A percentile compares a stretch with the other conserved stretches of the same genome.
Conservation (phyloP, 2,113 vertebrate genomes). For the Agelaius tricolor region DNA sequence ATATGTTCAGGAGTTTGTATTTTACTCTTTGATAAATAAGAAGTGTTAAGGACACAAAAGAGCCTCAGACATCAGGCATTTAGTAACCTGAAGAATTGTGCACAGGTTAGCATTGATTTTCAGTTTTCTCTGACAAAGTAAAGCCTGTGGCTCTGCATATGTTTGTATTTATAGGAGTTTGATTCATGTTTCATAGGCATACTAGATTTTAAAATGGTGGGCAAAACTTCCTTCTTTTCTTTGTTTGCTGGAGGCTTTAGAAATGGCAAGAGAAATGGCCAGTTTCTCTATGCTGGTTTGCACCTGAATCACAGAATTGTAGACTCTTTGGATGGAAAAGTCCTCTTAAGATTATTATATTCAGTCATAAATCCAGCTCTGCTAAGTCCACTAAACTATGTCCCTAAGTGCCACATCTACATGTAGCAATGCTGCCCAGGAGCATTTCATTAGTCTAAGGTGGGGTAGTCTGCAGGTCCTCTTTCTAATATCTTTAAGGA, state of each 20-base stretch:
- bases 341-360: background rate
- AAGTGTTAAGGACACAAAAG: background rate
- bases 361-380: background rate
- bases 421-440: too few species aligned
- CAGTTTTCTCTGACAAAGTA: background rate
- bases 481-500: background rate
- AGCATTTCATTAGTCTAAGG: background rate
- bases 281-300: background rate
- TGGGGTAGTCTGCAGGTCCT: background rate
- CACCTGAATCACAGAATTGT: background rate
- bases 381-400: background rate
- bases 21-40: background rate
- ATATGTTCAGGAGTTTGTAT: background rate
- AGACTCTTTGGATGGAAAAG: background rate
- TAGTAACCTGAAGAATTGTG: background rate
- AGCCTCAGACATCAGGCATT: background rate
- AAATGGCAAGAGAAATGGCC: background rate
- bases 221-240: background rate
- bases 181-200: background rate
- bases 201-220: background rate
- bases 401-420: background rate
- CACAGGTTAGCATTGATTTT: background rate
- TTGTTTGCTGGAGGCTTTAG: background rate
- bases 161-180: background rate
- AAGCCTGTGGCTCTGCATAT: background rate